Conservation (phyloP, 2,888 invertebrate species). For the Pasiphila rectangulata region DNA sequence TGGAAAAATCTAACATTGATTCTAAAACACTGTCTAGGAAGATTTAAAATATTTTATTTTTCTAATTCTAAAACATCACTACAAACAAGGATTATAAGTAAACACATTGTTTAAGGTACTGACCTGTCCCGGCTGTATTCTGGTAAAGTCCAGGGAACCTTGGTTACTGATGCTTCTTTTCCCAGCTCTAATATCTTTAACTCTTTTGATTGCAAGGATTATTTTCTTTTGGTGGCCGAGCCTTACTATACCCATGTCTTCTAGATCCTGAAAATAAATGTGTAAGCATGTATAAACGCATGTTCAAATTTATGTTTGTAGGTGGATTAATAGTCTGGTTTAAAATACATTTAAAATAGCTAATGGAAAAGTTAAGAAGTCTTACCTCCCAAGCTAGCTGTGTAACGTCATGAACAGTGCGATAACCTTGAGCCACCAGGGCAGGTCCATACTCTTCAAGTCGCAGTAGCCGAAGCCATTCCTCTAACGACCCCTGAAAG, state of each 20-base stretch:
- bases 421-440: conserved; percentile 95
- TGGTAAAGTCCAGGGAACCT: conserved; percentile 71
- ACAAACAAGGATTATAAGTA: conserved; percentile 48
- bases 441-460: conserved; percentile 96
- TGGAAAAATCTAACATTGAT: conserved; percentile 43
- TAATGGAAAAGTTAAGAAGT: no score
- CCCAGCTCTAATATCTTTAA: conserved; percentile 95
- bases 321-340: no score
- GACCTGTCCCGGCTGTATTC: conserved; percentile 76
- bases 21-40: conserved; percentile 45
- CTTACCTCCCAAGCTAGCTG: conserved; percentile 95
- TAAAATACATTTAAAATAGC: no score
- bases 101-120: conserved; percentile 38
- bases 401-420: conserved; percentile 95
- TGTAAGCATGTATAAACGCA: no score
- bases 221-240: conserved; percentile 99
- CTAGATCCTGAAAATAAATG: conserved; percentile 86
- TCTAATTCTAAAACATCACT: conserved; percentile 69
- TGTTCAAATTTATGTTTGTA: no score
- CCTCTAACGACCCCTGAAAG: conserved; percentile 91
- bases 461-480: conserved; percentile 95
- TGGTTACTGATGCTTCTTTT: conserved; percentile 84
- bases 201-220: conserved; percentile 96
- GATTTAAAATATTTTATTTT: conserved; percentile 25
- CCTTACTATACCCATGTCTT: conserved; percentile 96